Base-by-base conservation (phyloP, 2,888 invertebrate species). In the Tetragonula carbonaria region DNA sequence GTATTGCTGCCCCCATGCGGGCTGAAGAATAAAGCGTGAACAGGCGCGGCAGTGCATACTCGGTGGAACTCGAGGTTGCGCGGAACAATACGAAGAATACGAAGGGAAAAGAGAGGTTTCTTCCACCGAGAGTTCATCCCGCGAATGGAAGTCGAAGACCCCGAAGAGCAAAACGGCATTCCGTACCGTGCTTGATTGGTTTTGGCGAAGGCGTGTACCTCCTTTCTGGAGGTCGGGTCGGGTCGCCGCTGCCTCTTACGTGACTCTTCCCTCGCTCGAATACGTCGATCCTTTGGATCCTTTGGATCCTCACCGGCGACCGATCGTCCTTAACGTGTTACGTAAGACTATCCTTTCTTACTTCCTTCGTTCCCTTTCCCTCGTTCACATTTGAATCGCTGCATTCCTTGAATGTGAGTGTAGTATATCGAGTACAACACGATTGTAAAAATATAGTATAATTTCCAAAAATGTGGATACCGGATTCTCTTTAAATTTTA, bases 161-260 rank as follows among this genome's bases (percentile, higher is more conserved):
- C 80, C 90, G 80, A 66, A 62, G 80, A 86, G 87, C 82, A 88
- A 90, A 91, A 90, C 91, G 90, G 91, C 93, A 92, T 92, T 93
- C 92, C 92, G 88, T 90, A 90, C 90, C 89, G 90, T 91, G 91
- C 91, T 92, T 92, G 92, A 93, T 93, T 93, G 93, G 92, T 91
- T 92, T 92, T 91, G 89, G 91, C 88, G 88, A 84, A 89, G 87
- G 89, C 45, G 45, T 86, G 88, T 87, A 78, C 87, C 91, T 85
- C 87, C 86, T 87, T 87, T 85, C 83, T 74, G 86, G 88, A 83
- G 91, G 92, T 93, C 92, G 91, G 90, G 89, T 91, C 91, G 85
- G 91, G 92, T 91, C 92, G 89, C 88, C 38, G 78, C 73, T 78
- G 85, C 86, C 84, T 90, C 87, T 90, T 92, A 92, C 93, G 92